Percentiles rank a stretch among this genome's conserved stretches.
Evolutionary conservation across 2,888 invertebrate genomes (phyloP).

Genomic region (Stenchaetothrips biformis): DNA sequence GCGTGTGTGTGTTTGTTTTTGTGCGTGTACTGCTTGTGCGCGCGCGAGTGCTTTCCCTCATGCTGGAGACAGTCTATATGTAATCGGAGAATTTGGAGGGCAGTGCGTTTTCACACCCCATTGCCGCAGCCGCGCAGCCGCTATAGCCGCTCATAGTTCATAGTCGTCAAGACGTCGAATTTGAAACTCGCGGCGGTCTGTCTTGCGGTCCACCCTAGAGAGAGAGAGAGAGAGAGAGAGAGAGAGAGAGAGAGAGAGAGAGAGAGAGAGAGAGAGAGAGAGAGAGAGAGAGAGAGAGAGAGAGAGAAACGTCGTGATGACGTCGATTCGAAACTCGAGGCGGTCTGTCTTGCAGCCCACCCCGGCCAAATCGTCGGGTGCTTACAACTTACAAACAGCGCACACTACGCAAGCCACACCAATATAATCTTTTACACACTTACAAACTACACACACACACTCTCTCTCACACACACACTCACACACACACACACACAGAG

Average conservation of each 20-base stretch:
- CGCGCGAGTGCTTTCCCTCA: no score
- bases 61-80: no score
- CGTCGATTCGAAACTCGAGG: not conserved
- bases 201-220: not conserved
- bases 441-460: not conserved
- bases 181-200: not conserved
- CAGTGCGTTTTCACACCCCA: not conserved
- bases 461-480: not conserved
- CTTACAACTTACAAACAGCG: not conserved
- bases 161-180: not conserved
- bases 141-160: not conserved
- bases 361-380: not conserved
- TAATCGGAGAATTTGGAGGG: no score
- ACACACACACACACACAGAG: not conserved
- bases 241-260: not conserved
- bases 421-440: not conserved
- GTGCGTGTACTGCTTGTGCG: no score
- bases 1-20: no score
- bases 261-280: constrained; percentile 17
- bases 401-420: not conserved
- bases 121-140: not conserved
- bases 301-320: not conserved
- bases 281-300: constrained; percentile 13
- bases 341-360: not conserved
- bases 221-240: not conserved